A percentile compares a stretch with the other conserved stretches of the same genome.
phyloP scores from a whole-genome alignment of 1,140 invertebrate genomes.

The Araneus ventricosus region DNA sequence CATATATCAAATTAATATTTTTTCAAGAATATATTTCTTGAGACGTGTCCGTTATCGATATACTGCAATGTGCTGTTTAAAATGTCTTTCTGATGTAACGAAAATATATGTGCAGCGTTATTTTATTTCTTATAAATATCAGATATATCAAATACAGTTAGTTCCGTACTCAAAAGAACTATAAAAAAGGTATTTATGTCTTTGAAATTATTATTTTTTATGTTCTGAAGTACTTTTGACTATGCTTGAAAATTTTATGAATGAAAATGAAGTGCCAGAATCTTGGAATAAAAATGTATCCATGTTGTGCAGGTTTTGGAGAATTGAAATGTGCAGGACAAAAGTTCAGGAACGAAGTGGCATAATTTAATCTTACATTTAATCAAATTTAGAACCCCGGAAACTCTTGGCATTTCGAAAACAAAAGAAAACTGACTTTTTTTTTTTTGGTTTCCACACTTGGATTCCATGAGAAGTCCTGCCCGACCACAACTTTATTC shows the following conservation, averaged over 20 bases:
- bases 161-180: background rate
- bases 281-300: background rate
- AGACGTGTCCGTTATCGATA: background rate
- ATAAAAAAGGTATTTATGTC: background rate
- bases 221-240: background rate
- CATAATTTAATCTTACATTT: too few relatives aligned
- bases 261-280: background rate
- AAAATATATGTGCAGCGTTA: slow-evolving; percentile 39
- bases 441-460: too few relatives aligned
- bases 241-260: background rate
- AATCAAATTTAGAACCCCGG: too few relatives aligned
- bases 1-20: slow-evolving; percentile 24
- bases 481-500: too few relatives aligned
- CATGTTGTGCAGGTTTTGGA: too few relatives aligned
- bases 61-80: background rate
- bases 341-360: too few relatives aligned
- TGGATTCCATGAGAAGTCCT: too few relatives aligned
- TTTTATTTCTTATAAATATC: slow-evolving; percentile 4
- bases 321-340: too few relatives aligned
- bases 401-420: too few relatives aligned
- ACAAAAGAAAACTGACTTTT: too few relatives aligned
- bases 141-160: slow-evolving; percentile 9
- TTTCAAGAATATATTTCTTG: slow-evolving; percentile 50
- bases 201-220: background rate
- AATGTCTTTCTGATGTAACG: slow-evolving; percentile 33